Conservation (phyloP, 2,797 vertebrate genomes). For the Gobionotothen gibberifrons region DNA sequence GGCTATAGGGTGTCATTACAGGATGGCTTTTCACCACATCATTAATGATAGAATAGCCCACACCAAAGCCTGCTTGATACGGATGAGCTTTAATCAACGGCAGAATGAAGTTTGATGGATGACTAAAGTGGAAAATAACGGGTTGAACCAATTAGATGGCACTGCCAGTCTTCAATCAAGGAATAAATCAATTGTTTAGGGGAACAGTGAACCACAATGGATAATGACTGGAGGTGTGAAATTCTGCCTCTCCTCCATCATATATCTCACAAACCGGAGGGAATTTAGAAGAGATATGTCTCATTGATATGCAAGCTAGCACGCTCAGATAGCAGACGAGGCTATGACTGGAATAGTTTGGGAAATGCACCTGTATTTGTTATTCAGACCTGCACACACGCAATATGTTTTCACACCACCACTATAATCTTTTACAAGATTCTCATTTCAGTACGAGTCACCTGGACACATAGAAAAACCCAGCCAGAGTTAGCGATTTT, state of each 20-base stretch:
- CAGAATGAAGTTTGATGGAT: conserved; percentile 36
- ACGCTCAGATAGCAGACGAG: background rate
- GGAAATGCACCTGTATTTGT: background rate
- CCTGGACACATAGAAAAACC: background rate
- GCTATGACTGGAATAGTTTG: background rate
- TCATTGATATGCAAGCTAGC: background rate
- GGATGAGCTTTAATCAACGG: conserved; percentile 39
- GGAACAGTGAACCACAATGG: conserved; percentile 13
- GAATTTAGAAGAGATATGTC: conserved; percentile 1
- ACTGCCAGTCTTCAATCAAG: conserved; percentile 17
- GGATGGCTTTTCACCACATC: conserved; percentile 9
- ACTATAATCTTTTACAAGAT: background rate
- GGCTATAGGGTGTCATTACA: background rate
- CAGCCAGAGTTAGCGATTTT: background rate
- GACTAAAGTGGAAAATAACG: conserved; percentile 52
- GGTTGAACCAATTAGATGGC: conserved; percentile 38
- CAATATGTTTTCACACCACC: background rate
- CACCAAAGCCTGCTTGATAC: conserved; percentile 5
- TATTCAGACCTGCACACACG: background rate
- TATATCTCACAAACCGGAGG: conserved; percentile 18
- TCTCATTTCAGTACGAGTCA: background rate
- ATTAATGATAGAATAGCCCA: background rate
- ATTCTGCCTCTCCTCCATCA: conserved; percentile 34
- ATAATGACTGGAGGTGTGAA: conserved; percentile 44
- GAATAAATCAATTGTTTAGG: conserved; percentile 29